Base-by-base conservation (phyloP, 1,140 invertebrate species). In the Bombus terrestris region DNA sequence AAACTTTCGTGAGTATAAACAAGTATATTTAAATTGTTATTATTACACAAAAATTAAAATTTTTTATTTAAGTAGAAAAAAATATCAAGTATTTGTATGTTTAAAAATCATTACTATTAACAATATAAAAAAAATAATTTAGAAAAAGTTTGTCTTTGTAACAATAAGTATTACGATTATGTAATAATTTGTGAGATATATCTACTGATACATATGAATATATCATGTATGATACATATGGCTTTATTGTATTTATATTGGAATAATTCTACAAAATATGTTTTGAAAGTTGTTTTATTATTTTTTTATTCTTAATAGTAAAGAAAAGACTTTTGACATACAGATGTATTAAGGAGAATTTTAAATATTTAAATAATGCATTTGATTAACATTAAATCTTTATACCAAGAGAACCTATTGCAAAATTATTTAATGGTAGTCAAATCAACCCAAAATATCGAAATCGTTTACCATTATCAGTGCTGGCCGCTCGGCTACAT, bases 381-480 rank as follows among this genome's bases (percentile, higher is more conserved):
- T 59, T 37, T 8, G 28, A 62, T 76, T 76, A 64, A 75, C 13
- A 41, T 66, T 59, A 77, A 82, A 68, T 85, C 6, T 82, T 41
- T 68, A 69, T 22, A 73, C 78, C 64, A 92, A 93, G 92, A 82
- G 87, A 90, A 79, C 84, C 91, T 41, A 91, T 92, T 71, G 91
- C 94, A n/a, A 93, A 88, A 77, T 69, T 95, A 22, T 95, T 95
- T 83, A 94, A 92, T 69, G 91, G 94, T 35, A 93, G 78, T 88
- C 93, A 94, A 71, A 92, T 94, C n/a, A 92, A 94, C 37, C 89
- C 90, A 9, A 94, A 93, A 80, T 95, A 94, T 80, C 92, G 92
- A 59, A 94, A 94, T 81, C 89, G 94, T 35, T 80, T 95, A 43
- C 94, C 94, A 9, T 80, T 95, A 35, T 91, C 94, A 1, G 92